These are phyloP conservation scores for Dicerorhinus sumatrensis DNA, from an alignment of 2,113 vertebrate genomes.

Conservation along the genomic window DNA sequence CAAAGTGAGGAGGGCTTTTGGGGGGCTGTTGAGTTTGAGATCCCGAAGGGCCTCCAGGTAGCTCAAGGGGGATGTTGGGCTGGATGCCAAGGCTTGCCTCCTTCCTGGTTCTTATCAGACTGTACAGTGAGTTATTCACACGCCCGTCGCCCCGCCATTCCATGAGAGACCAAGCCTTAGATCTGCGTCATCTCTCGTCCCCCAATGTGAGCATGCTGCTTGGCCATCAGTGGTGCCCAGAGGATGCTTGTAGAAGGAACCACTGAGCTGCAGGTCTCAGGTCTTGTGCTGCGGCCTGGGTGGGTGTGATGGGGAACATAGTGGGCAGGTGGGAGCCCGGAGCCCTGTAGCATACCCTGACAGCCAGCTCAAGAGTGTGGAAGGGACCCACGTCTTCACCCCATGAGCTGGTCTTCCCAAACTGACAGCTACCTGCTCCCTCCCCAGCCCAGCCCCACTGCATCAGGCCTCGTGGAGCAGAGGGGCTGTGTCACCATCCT, in stretches of 20 bases:
- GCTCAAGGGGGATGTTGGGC: background rate
- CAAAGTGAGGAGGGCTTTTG: no score
- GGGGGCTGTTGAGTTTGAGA: background rate
- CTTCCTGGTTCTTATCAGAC: no score
- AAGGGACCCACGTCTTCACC: background rate
- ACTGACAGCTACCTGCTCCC: background rate
- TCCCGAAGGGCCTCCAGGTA: background rate
- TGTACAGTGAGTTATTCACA: fast-evolving
- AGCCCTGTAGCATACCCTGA: fast-evolving
- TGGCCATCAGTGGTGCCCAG: fast-evolving
- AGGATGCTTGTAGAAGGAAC: background rate
- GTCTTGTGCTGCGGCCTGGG: background rate
- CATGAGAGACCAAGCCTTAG: background rate
- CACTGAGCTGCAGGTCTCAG: background rate
- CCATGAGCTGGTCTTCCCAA: background rate
- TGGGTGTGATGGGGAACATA: fast-evolving
- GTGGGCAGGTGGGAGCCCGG: background rate
- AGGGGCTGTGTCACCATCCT: fast-evolving
- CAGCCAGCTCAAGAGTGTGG: background rate
- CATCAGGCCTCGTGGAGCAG: background rate
- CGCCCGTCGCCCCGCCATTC: fast-evolving
- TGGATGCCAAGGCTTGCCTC: background rate
- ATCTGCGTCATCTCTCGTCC: no score
- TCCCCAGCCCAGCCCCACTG: background rate
- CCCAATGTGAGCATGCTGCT: fast-evolving